Base-by-base conservation (phyloP, 2,797 vertebrate species). In the Eulemur coronatus region DNA sequence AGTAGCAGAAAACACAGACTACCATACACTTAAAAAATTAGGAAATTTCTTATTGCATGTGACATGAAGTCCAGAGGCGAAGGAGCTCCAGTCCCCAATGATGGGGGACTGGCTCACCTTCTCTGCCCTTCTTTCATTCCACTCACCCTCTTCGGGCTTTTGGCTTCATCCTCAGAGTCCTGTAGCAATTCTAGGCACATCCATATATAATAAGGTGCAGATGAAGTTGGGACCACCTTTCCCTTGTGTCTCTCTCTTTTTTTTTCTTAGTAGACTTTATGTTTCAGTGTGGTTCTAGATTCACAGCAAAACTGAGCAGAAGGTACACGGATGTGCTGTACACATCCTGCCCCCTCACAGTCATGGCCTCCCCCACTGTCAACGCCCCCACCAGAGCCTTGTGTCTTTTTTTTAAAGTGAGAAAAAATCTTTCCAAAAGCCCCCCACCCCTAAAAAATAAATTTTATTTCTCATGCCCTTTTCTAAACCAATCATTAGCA, bases 401-500 rank as follows among this genome's bases (percentile, higher is more conserved):
- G 11, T 38, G n/a, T 79, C 50, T 48, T 24, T 79, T 79, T 79
- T 84, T n/a, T 30, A 46, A 61, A 61, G 33, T 70, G 59, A 85
- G 57, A 70, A 73, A 43, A 91, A 91, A 35, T 67, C 35, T 94
- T 70, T 73, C 50, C 30, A 70, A 69, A 79, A 72, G 22, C 17
- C 15, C 7, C 55, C 10, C 6, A 8, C 10, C 20, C 50, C 24
- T 3, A 2, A 33, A 35, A 43, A 46, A 50, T 9, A 43, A 7
- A 2, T 63, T 57, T 43, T 43, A 57, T 72, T 95, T 84, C 30
- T 80, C 46, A 12, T 30, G 17, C 35, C 6, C 9, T 59, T 85
- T 88, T 70, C 59, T 89, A 92, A 97, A 52, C 30, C 61, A 93
- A 0, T 92, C 57, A 57, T 82, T 89, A 91, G n/a, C 24, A 75